phyloP scores from a whole-genome alignment of 1,140 invertebrate genomes.

The Teleopsis dalmanni region DNA sequence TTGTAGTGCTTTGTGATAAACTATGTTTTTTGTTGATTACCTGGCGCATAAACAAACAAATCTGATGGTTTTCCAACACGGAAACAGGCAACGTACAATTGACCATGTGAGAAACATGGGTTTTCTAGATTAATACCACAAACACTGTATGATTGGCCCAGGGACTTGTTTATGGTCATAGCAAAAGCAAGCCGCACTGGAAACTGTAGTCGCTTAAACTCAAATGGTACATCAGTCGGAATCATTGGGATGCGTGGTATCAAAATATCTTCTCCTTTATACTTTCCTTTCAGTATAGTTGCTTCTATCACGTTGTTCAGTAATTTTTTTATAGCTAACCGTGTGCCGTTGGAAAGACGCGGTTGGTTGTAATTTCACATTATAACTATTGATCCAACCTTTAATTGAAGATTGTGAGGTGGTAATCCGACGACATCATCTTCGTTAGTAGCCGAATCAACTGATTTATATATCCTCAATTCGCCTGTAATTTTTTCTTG shows the following conservation, averaged over 20 bases:
- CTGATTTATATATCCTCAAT: slow-evolving; percentile 32
- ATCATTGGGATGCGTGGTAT: slow-evolving; percentile 43
- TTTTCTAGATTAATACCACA: slow-evolving; percentile 41
- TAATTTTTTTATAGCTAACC: slow-evolving; percentile 41
- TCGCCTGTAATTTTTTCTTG: not conserved
- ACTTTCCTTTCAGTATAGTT: slow-evolving; percentile 42
- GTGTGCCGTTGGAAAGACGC: slow-evolving; percentile 46
- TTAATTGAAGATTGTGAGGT: slow-evolving; percentile 41
- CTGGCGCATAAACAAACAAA: slow-evolving; percentile 16
- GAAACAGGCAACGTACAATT: slow-evolving; percentile 44
- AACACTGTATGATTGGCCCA: slow-evolving; percentile 46
- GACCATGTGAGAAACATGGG: slow-evolving; percentile 42
- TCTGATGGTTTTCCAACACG: slow-evolving; percentile 19
- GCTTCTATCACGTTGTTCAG: slow-evolving; percentile 45
- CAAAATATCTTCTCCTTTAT: slow-evolving; percentile 45
- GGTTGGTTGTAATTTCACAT: slow-evolving; percentile 44
- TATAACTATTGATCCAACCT: slow-evolving; percentile 43
- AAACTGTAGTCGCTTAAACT: slow-evolving; percentile 46
- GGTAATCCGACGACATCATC: slow-evolving; percentile 39
- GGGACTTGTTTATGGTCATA: slow-evolving; percentile 50
- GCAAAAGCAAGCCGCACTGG: slow-evolving; percentile 46
- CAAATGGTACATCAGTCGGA: slow-evolving; percentile 10
- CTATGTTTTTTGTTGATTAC: slow-evolving; percentile 10
- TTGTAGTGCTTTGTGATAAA: too few relatives aligned
- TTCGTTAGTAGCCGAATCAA: slow-evolving; percentile 35